Base-by-base conservation (phyloP, 2,888 invertebrate genomes). In the Nasonia oneida region DNA sequence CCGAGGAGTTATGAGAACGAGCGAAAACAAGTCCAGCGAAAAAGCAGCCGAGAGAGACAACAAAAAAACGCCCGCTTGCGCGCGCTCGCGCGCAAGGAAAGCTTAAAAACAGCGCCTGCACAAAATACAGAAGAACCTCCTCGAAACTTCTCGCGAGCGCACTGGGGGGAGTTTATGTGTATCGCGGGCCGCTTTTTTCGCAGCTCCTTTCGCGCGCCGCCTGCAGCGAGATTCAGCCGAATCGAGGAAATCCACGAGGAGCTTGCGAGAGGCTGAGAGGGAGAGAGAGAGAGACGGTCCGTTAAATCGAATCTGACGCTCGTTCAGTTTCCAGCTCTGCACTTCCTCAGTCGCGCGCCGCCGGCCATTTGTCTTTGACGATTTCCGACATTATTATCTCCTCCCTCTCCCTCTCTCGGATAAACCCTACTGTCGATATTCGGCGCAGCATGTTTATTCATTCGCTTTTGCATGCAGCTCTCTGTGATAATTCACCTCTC, bases 301-400 rank as follows among this genome's bases (percentile, higher is more conserved):
- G 89, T 90, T 90, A 90, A 90, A 90, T 90, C 89, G 88, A 90
- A 90, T 90, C 87, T 70, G 75, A 84, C 84, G 74, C 67, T 37
- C 23, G 71, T 67, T 75, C 33, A 42, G 67, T 81, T 57, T 23
- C 37, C 71, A 8, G 33, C 73, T 42, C 53, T 67, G 14, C 47
- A 78, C 33, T 70, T 70, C 70, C 53, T 82, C 53, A 70, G 42
- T 6, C n/a, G 10, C 15, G 15, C 18, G 4, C 57, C n/a, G n/a
- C 47, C 39, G 53, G 18, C 33, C 73, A 78, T 73, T 83, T 83
- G 47, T 83, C 73, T 83, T 73, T 83, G 67, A 67, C 4, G 67
- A 83, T 74, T 53, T 33, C 77, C 29, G 53, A 37, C 70, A 75
- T 77, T 77, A 71, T 74, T 42, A 33, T 33, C 23, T 33, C 33